phyloP scores from a whole-genome alignment of 2,797 vertebrate genomes.

The Chromis chromis region DNA sequence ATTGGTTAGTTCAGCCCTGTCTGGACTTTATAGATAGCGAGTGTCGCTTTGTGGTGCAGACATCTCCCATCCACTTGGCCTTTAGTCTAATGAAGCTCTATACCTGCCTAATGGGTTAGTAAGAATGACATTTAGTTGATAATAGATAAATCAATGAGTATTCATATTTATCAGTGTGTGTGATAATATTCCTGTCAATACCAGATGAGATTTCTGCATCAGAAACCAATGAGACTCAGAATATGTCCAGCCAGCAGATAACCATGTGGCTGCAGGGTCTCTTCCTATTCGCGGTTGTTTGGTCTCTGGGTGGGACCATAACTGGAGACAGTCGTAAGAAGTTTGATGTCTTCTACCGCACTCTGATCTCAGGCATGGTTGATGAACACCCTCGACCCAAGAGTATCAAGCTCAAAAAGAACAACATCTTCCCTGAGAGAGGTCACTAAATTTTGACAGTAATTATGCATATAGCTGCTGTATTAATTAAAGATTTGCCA shows the following conservation, averaged over 20 bases:
- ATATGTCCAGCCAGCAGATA: conserved; percentile 88
- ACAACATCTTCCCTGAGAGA: conserved; percentile 90
- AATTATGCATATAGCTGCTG: not conserved
- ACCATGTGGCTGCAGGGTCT: conserved; percentile 91
- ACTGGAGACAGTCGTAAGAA: conserved; percentile 89
- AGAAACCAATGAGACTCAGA: conserved; percentile 67
- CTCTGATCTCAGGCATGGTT: conserved; percentile 84
- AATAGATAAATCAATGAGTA: not conserved
- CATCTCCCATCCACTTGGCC: conserved; percentile 89
- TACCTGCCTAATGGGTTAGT: conserved; percentile 89
- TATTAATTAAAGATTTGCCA: not conserved
- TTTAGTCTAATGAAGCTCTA: conserved; percentile 91
- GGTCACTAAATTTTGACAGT: conserved; percentile 74
- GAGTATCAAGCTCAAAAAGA: conserved; percentile 89
- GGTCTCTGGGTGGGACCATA: conserved; percentile 91
- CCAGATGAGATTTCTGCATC: conserved; percentile 88
- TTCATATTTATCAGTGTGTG: not conserved
- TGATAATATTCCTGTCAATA: conserved; percentile 23
- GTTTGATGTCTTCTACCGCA: conserved; percentile 92
- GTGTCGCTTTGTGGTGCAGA: conserved; percentile 89
- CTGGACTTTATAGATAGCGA: conserved; percentile 88
- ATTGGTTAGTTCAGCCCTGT: conserved; percentile 92
- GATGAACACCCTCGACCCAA: conserved; percentile 86
- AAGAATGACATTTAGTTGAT: not conserved
- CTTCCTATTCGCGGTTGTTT: conserved; percentile 93